Evolutionary conservation across 2,113 vertebrate genomes (phyloP), one percentile per base, ranked within the genome.

Genomic region (Hipposideros armiger): DNA sequence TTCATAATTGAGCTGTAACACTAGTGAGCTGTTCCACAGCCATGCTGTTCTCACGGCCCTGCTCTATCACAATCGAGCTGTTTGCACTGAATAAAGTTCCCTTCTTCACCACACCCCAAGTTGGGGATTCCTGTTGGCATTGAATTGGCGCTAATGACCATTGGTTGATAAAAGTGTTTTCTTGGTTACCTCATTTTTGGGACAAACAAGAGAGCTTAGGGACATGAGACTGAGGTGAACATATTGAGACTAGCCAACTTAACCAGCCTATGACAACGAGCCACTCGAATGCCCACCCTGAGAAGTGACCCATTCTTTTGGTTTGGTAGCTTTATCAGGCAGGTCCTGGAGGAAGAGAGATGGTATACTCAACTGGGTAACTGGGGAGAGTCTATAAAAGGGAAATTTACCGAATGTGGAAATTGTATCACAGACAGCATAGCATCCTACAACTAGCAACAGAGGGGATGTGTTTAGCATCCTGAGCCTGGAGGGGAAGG

Each of bases 351-450:
- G 47, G 15, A 42, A 45, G 40, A 85, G 28, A 36, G 14, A 54
- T 7, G 32, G 15, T n/a, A 10, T 1, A 45, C 42, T 50, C 50
- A n/a, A 66, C 50, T 32, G 36, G 70, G 32, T 24, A 77, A 72
- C 32, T 11, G 19, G 56, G 36, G 40, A 16, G 40, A 47, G 16
- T 14, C 4, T 58, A 40, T 32, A 22, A 6, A 81, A n/a, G 40
- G 60, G 50, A 77, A 70, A 30, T 13, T 60, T 32, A 26, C 22
- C 22, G 5, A 4, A 6, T 17, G 32, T 26, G 17, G 50, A 40
- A 30, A 70, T 6, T 5, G 20, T n/a, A 36, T 32, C 15, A 1
- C 0, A 1, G 28, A 19, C 40, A 47, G 42, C 0, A 0, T 1
- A 64, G 6, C 58, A 28, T 11, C 78, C 16, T 40, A 42, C 0